Base-by-base conservation (phyloP, 2,113 vertebrate species). In the Hemibagrus wyckioides region DNA sequence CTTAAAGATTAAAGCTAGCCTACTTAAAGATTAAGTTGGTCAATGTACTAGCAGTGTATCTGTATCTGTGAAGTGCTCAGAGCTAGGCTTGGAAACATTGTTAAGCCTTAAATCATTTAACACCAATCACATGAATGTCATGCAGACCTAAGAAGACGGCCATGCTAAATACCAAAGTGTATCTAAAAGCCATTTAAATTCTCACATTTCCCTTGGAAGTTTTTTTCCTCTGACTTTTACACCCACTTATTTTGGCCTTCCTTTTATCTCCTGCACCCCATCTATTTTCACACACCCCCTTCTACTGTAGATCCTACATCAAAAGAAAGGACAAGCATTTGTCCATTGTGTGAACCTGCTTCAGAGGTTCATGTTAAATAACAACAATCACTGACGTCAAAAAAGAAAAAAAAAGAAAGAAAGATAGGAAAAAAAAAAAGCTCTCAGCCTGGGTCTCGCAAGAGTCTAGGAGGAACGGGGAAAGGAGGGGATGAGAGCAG, bases 311-410 rank as follows among this genome's bases (percentile, higher is more conserved):
- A 85, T 92, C 91, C 84, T 89, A 94, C 89, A 91, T 94, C 93
- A 94, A 93, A 94, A 71, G 80, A 56, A 54, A 84, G 80, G 89
- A 90, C 88, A 83, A 92, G 92, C 94, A 93, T 94, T 92, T 92
- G 93, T 92, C 89, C 91, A 89, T 94, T 93, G 91, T 86, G 90
- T 91, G 90, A 92, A 92, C 91, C 93, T 90, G 84, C 79, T 89
- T 94, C 89, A 92, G 90, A 91, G 89, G 92, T 90, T 90, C 91
- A 91, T 92, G 91, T 95, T 95, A 94, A 93, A 93, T 94, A 92
- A 93, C 91, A 94, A 93, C 94, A 92, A 90, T 80, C 88, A 67
- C 90, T 95, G 93, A 95, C 92, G 93, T 95, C 93, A 94, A 93
- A 80, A 52, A 50, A 56, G 21, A 19, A 10, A 41, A 50, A 15